Evolutionary conservation across 2,113 vertebrate species (phyloP).

Genomic region (Desmodus rotundus): DNA sequence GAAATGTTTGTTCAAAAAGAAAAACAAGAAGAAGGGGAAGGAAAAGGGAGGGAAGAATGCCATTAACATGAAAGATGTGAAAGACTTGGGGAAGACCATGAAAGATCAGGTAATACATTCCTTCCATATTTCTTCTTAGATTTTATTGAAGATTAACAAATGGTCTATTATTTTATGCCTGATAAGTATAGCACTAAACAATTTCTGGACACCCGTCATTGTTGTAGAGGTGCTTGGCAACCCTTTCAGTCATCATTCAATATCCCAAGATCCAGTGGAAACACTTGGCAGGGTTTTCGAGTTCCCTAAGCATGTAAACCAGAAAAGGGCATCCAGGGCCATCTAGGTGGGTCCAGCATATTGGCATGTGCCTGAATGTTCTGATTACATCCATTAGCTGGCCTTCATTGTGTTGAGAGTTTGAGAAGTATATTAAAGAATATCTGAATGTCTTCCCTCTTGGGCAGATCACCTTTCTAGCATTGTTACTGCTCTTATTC

Average conservation of each 20-base stretch:
- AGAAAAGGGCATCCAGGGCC: background rate
- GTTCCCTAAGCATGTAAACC: background rate
- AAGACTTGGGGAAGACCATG: conserved; percentile 92
- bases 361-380: background rate
- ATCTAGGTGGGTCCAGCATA: background rate
- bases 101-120: conserved; percentile 92
- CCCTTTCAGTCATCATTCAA: background rate
- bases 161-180: background rate
- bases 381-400: background rate
- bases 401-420: background rate
- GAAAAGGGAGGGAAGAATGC: conserved; percentile 99
- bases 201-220: background rate
- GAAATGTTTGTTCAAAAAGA: conserved; percentile 99
- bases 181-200: background rate
- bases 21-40: conserved; percentile 99
- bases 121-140: background rate
- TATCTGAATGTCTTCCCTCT: background rate
- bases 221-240: background rate
- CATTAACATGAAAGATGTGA: conserved; percentile 99
- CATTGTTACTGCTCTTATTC: background rate
- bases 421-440: background rate
- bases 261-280: background rate
- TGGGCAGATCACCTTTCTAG: background rate
- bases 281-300: background rate
- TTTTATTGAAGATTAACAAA: background rate